Evolutionary conservation across 2,113 vertebrate genomes (phyloP), one percentile per base, ranked within the genome.

Genomic region (Hystrix cristata): DNA sequence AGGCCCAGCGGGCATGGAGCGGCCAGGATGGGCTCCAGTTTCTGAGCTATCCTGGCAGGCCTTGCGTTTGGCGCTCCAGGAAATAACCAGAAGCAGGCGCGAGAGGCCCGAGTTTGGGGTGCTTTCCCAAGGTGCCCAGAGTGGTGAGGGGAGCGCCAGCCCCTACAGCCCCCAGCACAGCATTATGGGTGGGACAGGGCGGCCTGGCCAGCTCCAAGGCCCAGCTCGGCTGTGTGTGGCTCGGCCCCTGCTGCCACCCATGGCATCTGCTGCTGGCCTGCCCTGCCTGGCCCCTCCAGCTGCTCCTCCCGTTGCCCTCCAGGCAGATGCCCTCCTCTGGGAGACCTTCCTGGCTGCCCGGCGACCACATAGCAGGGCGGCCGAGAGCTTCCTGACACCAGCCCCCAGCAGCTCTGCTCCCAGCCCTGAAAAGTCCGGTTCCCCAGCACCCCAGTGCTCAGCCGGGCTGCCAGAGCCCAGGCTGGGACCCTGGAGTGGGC

Each of bases 161-260:
- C 71, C 59, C 86, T 13, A 29, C 38, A 64, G 12, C 60, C 14
- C 0, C 16, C 18, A 0, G 1, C 53, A 7, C 23, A 0, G 7
- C 18, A 23, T 34, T 5, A 3, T 27, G 8, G 19, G 59, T 2
- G 2, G 25, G 19, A 21, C 7, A 7, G 46, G 29, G n/a, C 7
- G 55, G 46, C 69, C 1, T 0, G 25, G 59, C 38, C 64, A 3
- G 16, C 21, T 16, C n/a, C 31, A 7, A 6, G 1, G 19, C 53
- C 11, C 27, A n/a, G 74, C 27, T 43, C 65, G 29, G 38, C 14
- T 34, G 60, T 34, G 19, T 29, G 15, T 7, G 23, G 7, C 14
- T 0, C 0, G 6, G 3, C 38, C 25, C 55, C n/a, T 46, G 2
- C 59, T 13, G 51, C 72, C 57, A 1, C 2, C 34, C 25, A 0